A percentile compares a stretch with the other conserved stretches of the same genome.
These are phyloP conservation scores for Orthosia cruda DNA, from an alignment of 2,888 invertebrate genomes.

Conservation along the genomic window DNA sequence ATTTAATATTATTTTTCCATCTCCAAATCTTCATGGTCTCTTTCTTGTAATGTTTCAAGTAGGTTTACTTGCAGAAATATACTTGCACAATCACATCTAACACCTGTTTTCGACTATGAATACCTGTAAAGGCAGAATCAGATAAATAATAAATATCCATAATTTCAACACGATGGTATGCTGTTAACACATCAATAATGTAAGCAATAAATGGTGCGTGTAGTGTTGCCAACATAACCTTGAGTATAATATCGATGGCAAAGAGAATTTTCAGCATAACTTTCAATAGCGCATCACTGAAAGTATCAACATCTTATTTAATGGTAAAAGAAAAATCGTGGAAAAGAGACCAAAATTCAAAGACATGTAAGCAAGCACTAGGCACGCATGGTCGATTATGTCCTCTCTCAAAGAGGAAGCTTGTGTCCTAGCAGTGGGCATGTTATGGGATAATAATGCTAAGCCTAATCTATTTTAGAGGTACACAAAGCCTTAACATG, in stretches of 20 bases:
- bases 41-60: neutral
- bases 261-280: neutral
- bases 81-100: conserved; percentile 23
- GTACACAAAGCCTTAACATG: too few relatives aligned
- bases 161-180: conserved; percentile 49
- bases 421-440: too few relatives aligned
- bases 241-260: neutral
- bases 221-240: conserved; percentile 44
- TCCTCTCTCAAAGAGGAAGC: too few relatives aligned
- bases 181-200: conserved; percentile 45
- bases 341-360: too few relatives aligned
- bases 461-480: too few relatives aligned
- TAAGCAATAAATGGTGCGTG: conserved; percentile 14
- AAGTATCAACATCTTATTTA: too few relatives aligned
- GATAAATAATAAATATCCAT: conserved; percentile 51
- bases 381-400: too few relatives aligned
- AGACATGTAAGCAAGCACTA: too few relatives aligned
- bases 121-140: conserved; percentile 15
- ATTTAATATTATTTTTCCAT: too few relatives aligned
- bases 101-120: conserved; percentile 28
- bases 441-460: too few relatives aligned
- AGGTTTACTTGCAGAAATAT: neutral
- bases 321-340: too few relatives aligned
- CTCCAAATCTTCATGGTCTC: neutral
- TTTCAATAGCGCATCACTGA: neutral